A percentile compares a stretch with the other conserved stretches of the same genome.
phyloP scores from a whole-genome alignment of 2,888 invertebrate species.

The Lydus trimaculatus region DNA sequence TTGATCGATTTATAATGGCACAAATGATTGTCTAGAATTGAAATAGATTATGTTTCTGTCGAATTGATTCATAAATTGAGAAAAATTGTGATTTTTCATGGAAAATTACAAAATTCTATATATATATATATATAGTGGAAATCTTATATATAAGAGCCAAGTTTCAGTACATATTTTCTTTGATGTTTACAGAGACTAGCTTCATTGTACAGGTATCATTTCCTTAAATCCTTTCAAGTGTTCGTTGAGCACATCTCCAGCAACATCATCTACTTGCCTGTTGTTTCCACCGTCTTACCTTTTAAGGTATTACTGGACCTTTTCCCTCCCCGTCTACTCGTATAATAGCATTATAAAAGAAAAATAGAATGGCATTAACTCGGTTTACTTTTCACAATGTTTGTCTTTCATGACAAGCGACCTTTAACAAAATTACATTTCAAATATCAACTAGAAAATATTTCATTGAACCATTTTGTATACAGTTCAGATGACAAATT shows the following conservation, averaged over 20 bases:
- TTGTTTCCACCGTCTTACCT: conserved; percentile 29
- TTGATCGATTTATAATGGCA: not conserved
- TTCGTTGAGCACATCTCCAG: conserved; percentile 24
- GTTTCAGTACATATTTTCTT: not conserved
- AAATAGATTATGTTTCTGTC: no score
- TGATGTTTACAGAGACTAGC: not conserved
- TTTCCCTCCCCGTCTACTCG: conserved; percentile 36
- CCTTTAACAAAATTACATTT: conserved; percentile 25
- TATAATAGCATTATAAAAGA: conserved; percentile 44
- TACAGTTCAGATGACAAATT: not conserved
- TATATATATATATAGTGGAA: no score
- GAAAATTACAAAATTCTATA: no score
- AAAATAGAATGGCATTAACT: conserved; percentile 39
- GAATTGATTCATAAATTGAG: no score
- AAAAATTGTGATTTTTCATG: no score
- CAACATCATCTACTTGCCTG: conserved; percentile 29
- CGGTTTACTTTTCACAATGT: conserved; percentile 33
- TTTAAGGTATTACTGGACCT: conserved; percentile 41
- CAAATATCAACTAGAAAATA: not conserved
- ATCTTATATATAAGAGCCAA: not conserved
- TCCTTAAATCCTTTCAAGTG: conserved; percentile 17
- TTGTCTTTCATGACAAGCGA: conserved; percentile 29
- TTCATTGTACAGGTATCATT: not conserved
- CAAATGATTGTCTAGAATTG: no score
- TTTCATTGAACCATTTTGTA: not conserved